A percentile compares a stretch with the other conserved stretches of the same genome.
Conservation (phyloP, 2,888 invertebrate genomes). For the Metacarcinus magister region DNA sequence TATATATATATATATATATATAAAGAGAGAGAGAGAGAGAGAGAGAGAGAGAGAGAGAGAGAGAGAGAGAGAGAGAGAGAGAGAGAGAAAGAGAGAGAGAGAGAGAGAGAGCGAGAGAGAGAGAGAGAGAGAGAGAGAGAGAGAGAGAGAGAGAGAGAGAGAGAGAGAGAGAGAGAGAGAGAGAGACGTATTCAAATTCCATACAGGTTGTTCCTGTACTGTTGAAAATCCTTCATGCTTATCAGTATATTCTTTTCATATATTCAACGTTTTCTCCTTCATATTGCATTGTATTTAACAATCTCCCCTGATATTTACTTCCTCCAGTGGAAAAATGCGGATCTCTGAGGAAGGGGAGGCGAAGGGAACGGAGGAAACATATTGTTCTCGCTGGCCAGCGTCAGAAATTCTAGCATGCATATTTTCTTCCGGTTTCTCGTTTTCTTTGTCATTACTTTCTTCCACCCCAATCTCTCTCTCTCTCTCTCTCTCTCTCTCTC, state of each 20-base stretch:
- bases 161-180: no score
- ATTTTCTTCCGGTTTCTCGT: slow-evolving; percentile 37
- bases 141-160: no score
- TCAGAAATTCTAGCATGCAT: slow-evolving; percentile 46
- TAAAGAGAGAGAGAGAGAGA: neutral
- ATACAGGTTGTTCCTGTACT: neutral
- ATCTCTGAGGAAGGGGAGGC: slow-evolving; percentile 41
- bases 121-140: no score
- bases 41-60: no score
- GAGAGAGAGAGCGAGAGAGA: no score
- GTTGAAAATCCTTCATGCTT: slow-evolving; percentile 19
- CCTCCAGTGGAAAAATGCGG: slow-evolving; percentile 17
- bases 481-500: slow-evolving; percentile 70
- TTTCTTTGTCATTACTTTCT: slow-evolving; percentile 53
- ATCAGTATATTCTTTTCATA: slow-evolving; percentile 32
- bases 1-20: slow-evolving; percentile 26
- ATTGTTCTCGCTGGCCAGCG: slow-evolving; percentile 30
- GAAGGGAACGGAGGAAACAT: neutral
- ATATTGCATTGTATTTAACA: neutral
- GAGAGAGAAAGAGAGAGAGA: no score
- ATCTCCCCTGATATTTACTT: slow-evolving; percentile 36
- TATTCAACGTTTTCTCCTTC: neutral
- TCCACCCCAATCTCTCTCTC: slow-evolving; percentile 42
- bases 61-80: no score
- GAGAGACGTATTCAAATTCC: neutral